phyloP scores from a whole-genome alignment of 2,888 invertebrate species.

The Netelia inedita region DNA sequence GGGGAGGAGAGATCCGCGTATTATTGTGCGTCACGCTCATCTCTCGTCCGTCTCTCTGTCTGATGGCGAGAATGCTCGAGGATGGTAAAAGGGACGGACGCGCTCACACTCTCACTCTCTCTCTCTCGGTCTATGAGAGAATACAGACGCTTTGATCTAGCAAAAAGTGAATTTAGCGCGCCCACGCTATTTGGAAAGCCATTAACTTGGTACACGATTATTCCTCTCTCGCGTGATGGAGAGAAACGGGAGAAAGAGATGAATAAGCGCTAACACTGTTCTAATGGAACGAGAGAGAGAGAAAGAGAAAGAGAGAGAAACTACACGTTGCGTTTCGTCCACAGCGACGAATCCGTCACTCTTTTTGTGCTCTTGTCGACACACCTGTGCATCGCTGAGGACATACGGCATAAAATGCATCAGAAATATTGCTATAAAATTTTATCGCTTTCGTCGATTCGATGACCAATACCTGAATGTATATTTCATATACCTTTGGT shows the following conservation, averaged over 20 bases:
- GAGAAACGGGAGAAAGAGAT: conserved; percentile 25
- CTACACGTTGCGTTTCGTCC: conserved; percentile 2
- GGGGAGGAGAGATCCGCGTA: conserved; percentile 25
- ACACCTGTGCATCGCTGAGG: conserved; percentile 58
- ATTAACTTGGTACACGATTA: conserved; percentile 67
- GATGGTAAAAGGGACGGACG: conserved; percentile 5
- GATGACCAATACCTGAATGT: conserved; percentile 15
- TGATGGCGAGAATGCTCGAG: background rate
- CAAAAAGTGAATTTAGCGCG: conserved; percentile 68
- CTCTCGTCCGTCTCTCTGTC: background rate
- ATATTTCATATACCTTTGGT: conserved; percentile 6
- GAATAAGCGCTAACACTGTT: conserved; percentile 35
- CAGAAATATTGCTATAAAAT: conserved; percentile 39
- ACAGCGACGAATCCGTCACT: background rate
- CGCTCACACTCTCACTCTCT: background rate
- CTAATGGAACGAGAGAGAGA: conserved; percentile 14
- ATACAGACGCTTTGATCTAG: conserved; percentile 63
- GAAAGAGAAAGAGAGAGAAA: conserved; percentile 17
- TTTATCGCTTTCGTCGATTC: conserved; percentile 55
- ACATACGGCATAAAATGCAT: conserved; percentile 15
- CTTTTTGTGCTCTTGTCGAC: conserved; percentile 42
- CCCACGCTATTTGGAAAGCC: conserved; percentile 70
- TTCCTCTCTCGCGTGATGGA: conserved; percentile 41
- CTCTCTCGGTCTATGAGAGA: background rate
- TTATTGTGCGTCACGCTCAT: conserved; percentile 65